These are phyloP conservation scores for fruit fly (Drosophila melanogaster) DNA, from an alignment of 1,140 invertebrate species.

Conservation along the genomic window Release_6_plus_ISO1_MT NT_033777.3:8783501-8784000, in stretches of 20 bases:
- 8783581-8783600: slow-evolving; percentile 85
- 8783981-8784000: slow-evolving; percentile 84
- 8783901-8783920: slow-evolving; percentile 87
- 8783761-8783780: slow-evolving; percentile 85
- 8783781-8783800: slow-evolving; percentile 86
- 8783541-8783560: slow-evolving; percentile 85
- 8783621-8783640: slow-evolving; percentile 85
- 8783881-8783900: slow-evolving; percentile 86
- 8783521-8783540: slow-evolving; percentile 86
- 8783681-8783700: slow-evolving; percentile 88
- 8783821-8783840: slow-evolving; percentile 86
- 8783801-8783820: slow-evolving; percentile 86
- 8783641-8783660: slow-evolving; percentile 80
- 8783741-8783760: slow-evolving; percentile 87
- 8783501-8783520: slow-evolving; percentile 86
- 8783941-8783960: slow-evolving; percentile 83
- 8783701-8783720: slow-evolving; percentile 89
- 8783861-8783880: slow-evolving; percentile 87
- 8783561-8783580: slow-evolving; percentile 83
- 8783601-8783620: slow-evolving; percentile 82
- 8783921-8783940: slow-evolving; percentile 85
- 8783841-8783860: slow-evolving; percentile 87
- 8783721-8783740: slow-evolving; percentile 88
- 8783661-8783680: slow-evolving; percentile 86
- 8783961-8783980: slow-evolving; percentile 89